Percentiles rank a stretch among this genome's conserved stretches.
These are phyloP conservation scores for Drosophila conformis DNA, from an alignment of 2,888 invertebrate species.

Conservation along the genomic window DNA sequence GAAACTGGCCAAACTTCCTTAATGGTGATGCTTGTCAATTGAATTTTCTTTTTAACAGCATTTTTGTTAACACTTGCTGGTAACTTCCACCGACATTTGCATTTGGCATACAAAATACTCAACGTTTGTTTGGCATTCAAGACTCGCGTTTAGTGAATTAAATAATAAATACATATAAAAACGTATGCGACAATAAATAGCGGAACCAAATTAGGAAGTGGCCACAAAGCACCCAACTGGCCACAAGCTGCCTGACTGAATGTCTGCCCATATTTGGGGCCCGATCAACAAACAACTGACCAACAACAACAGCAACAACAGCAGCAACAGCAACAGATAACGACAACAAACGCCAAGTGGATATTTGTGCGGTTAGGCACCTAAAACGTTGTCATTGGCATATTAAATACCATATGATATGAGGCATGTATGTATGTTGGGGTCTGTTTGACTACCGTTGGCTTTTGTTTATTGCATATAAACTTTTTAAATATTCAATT, in stretches of 20 bases:
- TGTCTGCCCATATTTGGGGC: slow-evolving; percentile 59
- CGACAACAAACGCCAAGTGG: slow-evolving; percentile 49
- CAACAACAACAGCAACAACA: slow-evolving; percentile 17
- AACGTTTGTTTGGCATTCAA: slow-evolving; percentile 65
- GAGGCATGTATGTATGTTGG: slow-evolving; percentile 10
- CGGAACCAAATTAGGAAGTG: slow-evolving; percentile 80
- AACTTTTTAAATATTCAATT: slow-evolving; percentile 9
- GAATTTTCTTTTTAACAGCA: slow-evolving; percentile 54
- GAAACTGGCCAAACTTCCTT: slow-evolving; percentile 57
- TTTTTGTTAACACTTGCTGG: slow-evolving; percentile 32
- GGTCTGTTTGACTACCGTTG: slow-evolving; percentile 12
- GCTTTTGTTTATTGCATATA: slow-evolving; percentile 3
- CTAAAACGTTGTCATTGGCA: slow-evolving; percentile 65
- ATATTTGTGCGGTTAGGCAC: slow-evolving; percentile 56
- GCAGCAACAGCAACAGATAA: not conserved
- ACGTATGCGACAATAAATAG: slow-evolving; percentile 62
- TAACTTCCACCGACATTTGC: slow-evolving; percentile 61
- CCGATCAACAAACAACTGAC: slow-evolving; percentile 20
- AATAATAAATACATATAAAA: slow-evolving; percentile 66
- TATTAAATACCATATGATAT: slow-evolving; percentile 51
- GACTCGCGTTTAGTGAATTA: slow-evolving; percentile 60
- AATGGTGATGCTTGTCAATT: slow-evolving; percentile 68
- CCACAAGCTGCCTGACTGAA: slow-evolving; percentile 20
- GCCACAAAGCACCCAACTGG: slow-evolving; percentile 55
- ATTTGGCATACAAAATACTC: slow-evolving; percentile 75